These are phyloP conservation scores for Danaus chrysippus DNA, from an alignment of 2,888 invertebrate species.

Conservation along the genomic window DNA sequence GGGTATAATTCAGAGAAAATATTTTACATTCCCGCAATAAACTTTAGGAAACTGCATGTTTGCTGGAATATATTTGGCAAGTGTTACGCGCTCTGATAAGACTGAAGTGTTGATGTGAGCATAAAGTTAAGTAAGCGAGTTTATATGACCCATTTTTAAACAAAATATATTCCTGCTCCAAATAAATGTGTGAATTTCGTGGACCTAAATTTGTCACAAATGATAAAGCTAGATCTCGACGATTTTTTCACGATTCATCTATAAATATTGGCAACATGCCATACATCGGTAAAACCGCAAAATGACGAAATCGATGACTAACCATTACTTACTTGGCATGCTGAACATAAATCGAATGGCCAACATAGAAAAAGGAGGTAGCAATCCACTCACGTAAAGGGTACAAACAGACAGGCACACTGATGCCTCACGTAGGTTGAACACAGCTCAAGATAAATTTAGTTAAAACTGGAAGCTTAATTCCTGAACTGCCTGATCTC, in stretches of 20 bases:
- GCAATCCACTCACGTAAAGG: constrained; percentile 64
- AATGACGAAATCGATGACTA: constrained; percentile 39
- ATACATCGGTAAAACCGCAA: constrained; percentile 25
- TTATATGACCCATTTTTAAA: constrained; percentile 8
- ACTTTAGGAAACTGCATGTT: constrained; percentile 29
- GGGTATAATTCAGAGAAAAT: constrained; percentile 21
- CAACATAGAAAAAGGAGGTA: constrained; percentile 5
- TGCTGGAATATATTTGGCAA: constrained; percentile 31
- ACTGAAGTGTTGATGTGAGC: constrained; percentile 26
- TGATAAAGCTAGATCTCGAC: constrained; percentile 7
- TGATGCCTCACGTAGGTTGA: constrained; percentile 61
- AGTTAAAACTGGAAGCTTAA: constrained; percentile 71
- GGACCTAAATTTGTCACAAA: constrained; percentile 7
- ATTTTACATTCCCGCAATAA: constrained; percentile 23
- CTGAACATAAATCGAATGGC: constrained; percentile 26
- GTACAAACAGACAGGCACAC: constrained; percentile 56
- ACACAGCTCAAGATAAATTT: constrained; percentile 71
- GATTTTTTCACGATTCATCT: constrained; percentile 11
- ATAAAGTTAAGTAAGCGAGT: constrained; percentile 14
- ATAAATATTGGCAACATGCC: constrained; percentile 20
- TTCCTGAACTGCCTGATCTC: constrained; percentile 55
- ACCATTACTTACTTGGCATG: constrained; percentile 55
- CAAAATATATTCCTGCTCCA: constrained; percentile 3
- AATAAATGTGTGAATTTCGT: constrained; percentile 9
- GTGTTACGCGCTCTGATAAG: constrained; percentile 28